Evolutionary conservation across 2,888 invertebrate species (phyloP).

Genomic region (Diplolepis rosae): DNA sequence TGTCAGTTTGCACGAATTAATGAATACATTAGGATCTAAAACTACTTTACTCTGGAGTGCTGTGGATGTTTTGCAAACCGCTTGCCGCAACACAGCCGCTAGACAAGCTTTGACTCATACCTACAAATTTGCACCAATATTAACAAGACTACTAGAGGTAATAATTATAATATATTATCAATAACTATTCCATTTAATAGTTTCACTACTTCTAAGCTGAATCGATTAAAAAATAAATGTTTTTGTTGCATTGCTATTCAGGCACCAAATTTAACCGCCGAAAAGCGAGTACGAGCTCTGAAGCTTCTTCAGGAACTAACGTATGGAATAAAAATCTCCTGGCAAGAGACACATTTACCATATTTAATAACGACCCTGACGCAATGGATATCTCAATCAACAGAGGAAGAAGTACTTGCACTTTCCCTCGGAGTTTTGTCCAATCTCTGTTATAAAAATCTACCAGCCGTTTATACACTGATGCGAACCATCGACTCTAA

Average conservation of each 20-base stretch:
- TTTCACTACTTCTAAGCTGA: no score
- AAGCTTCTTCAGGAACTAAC: conserved; percentile 84
- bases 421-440: conserved; percentile 82
- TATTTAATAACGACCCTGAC: conserved; percentile 81
- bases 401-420: conserved; percentile 74
- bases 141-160: conserved; percentile 78
- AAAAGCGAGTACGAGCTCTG: conserved; percentile 80
- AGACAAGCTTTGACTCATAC: conserved; percentile 80
- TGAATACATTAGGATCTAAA: conserved; percentile 77
- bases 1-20: conserved; percentile 80
- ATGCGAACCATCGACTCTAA: conserved; percentile 84
- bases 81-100: conserved; percentile 79
- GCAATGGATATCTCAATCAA: conserved; percentile 78
- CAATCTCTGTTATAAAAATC: conserved; percentile 86
- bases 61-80: conserved; percentile 79
- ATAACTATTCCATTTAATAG: no score
- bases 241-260: not conserved
- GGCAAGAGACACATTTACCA: conserved; percentile 86
- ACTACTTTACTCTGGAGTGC: conserved; percentile 80
- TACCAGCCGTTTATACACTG: conserved; percentile 83
- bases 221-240: no score
- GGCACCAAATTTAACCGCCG: conserved; percentile 75
- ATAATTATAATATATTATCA: conserved; percentile 35
- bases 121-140: conserved; percentile 81
- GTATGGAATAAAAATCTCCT: conserved; percentile 85